Conservation (phyloP, 1,140 invertebrate genomes). For the Megathymus violae region DNA sequence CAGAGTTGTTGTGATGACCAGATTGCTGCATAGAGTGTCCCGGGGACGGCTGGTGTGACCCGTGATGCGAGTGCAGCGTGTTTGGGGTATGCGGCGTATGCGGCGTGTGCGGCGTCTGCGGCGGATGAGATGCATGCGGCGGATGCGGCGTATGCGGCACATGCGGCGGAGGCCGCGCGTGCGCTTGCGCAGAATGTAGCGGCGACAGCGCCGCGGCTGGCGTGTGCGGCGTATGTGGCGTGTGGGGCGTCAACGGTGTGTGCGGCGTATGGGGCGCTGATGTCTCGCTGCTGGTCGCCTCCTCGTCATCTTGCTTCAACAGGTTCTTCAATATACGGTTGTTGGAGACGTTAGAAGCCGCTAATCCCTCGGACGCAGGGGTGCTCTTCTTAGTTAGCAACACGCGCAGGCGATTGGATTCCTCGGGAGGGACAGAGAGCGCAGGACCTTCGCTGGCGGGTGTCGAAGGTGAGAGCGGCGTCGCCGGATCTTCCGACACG, state of each 20-base stretch:
- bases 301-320: slow-evolving; percentile 92
- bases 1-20: slow-evolving; percentile 58
- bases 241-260: slow-evolving; percentile 69
- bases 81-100: slow-evolving; percentile 36
- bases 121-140: slow-evolving; percentile 80
- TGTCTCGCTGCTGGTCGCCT: slow-evolving; percentile 84
- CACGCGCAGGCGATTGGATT: slow-evolving; percentile 87
- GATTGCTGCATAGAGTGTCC: slow-evolving; percentile 50
- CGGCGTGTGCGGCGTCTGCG: slow-evolving; percentile 74
- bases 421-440: slow-evolving; percentile 68
- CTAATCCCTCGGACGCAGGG: slow-evolving; percentile 51
- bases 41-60: slow-evolving; percentile 42
- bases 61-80: slow-evolving; percentile 43
- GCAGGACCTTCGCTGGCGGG: slow-evolving; percentile 62
- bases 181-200: slow-evolving; percentile 66
- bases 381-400: slow-evolving; percentile 86
- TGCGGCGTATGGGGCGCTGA: slow-evolving; percentile 72
- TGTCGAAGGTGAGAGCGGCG: slow-evolving; percentile 80
- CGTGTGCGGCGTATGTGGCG: slow-evolving; percentile 80
- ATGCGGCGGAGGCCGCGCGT: slow-evolving; percentile 55
- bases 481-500: slow-evolving; percentile 63
- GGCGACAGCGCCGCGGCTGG: slow-evolving; percentile 83
- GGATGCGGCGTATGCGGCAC: slow-evolving; percentile 49
- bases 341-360: slow-evolving; percentile 73
- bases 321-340: slow-evolving; percentile 89